Evolutionary conservation across 2,888 invertebrate species (phyloP), one percentile per base, ranked within the genome.

Genomic region (Pristionchus mayeri): DNA sequence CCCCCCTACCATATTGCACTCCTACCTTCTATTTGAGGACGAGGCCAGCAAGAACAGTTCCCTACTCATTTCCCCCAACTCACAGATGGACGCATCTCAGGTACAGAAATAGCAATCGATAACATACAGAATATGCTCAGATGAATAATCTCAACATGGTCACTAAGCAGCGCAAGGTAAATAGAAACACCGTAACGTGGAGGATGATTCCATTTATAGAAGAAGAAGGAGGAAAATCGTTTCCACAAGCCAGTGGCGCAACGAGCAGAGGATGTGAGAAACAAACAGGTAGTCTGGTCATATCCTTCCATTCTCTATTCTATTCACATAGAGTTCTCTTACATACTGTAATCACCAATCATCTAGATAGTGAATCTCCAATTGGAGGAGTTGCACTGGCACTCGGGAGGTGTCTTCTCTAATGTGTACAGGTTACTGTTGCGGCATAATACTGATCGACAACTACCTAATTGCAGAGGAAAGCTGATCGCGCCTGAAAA

Each of bases 381-480:
- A 21, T 50, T 87, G 85, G 83, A 85, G 67, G 88, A 88, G 57
- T 79, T 88, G 13, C 85, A 84, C 16, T 85, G 88, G 57, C 86
- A 87, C 82, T 86, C 88, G 16, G 85, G 85, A 30, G 88, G 88
- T 6, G 88, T 88, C 18, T 88, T 88, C 87, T 85, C 85, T 71
- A 88, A 88, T 54, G 88, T 88, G 40, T 88, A 88, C 78, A 83
- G 86, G 71, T 88, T 71, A 71, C 71, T 4, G 71, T 71, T 40
- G 34, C 34, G 21, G 2, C 34, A 7, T 13, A 11, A 7, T 1
- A 3, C 0, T 40, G 18, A 71, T 71, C 71, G 24, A 24, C 24
- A 71, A 71, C 40, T 40, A 50, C 27, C 9, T n/a, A n/a, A n/a
- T 50, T 50, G 30, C 71, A 84, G 84, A 37, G 84, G 84, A 13